A percentile compares a stretch with the other conserved stretches of the same genome.
Conservation (phyloP, 2,888 invertebrate genomes). For the Pecten maximus region DNA sequence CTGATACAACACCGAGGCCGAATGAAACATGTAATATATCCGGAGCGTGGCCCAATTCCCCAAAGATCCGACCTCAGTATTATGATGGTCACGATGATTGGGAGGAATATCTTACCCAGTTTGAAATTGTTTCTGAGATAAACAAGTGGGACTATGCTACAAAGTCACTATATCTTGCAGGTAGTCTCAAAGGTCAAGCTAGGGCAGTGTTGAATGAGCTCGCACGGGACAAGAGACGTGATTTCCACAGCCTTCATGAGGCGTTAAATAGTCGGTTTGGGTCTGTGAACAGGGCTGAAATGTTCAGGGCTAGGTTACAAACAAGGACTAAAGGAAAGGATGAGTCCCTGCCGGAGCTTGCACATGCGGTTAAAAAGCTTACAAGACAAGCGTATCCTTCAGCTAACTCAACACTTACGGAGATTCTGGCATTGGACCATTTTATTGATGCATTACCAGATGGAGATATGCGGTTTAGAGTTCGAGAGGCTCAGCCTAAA, state of each 20-base stretch:
- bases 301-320: constrained; percentile 53
- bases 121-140: constrained; percentile 56
- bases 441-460: constrained; percentile 59
- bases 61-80: constrained; percentile 46
- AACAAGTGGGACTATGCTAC: constrained; percentile 82
- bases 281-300: constrained; percentile 50
- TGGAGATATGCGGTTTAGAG: constrained; percentile 52
- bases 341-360: constrained; percentile 58
- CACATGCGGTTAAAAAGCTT: constrained; percentile 55
- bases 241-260: constrained; percentile 46
- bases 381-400: constrained; percentile 55
- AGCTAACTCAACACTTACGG: constrained; percentile 43
- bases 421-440: constrained; percentile 53
- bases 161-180: constrained; percentile 56
- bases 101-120: constrained; percentile 58
- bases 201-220: constrained; percentile 51
- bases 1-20: too few species aligned
- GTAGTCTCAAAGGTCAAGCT: constrained; percentile 51
- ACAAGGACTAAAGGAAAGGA: constrained; percentile 45
- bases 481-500: constrained; percentile 49
- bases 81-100: constrained; percentile 56
- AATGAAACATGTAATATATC: too few species aligned
- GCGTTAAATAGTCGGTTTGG: constrained; percentile 58
- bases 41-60: too few species aligned
- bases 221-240: constrained; percentile 37